These are phyloP conservation scores for Semibalanus balanoides DNA, from an alignment of 1,140 invertebrate species.

Conservation along the genomic window DNA sequence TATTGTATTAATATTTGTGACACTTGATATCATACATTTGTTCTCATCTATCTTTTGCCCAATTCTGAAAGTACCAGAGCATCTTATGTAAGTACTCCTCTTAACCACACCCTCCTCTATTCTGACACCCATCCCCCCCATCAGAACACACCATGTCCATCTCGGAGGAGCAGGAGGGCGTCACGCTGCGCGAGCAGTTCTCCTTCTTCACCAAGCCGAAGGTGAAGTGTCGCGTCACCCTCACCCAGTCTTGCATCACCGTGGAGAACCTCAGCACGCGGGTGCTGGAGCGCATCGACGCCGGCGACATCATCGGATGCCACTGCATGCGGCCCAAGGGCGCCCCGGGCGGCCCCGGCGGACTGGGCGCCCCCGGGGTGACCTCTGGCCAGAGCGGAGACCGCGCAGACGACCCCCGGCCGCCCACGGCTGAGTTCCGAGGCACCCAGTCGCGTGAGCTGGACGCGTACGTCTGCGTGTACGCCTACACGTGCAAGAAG, in stretches of 20 bases:
- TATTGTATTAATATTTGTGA: no score
- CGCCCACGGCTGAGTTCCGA: conserved; percentile 36
- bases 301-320: conserved; percentile 55
- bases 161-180: neutral
- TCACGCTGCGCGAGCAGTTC: neutral
- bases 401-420: conserved; percentile 6
- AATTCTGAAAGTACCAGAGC: no score
- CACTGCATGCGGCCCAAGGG: conserved; percentile 57
- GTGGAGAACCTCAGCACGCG: neutral
- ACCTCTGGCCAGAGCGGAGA: no score
- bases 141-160: neutral
- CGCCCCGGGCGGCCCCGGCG: conserved; percentile 39
- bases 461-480: conserved; percentile 70
- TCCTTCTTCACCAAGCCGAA: neutral
- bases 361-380: no score
- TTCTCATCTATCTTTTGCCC: no score
- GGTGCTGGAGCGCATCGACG: neutral
- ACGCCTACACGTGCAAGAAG: conserved; percentile 64
- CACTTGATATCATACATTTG: no score
- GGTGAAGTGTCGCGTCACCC: neutral
- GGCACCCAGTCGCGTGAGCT: conserved; percentile 37
- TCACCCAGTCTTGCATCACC: neutral
- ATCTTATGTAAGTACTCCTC: no score
- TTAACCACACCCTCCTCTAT: no score
- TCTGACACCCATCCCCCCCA: no score